A percentile compares a stretch with the other conserved stretches of the same genome.
phyloP scores from a whole-genome alignment of 2,113 vertebrate species.

The Forbesichthys agassizii region DNA sequence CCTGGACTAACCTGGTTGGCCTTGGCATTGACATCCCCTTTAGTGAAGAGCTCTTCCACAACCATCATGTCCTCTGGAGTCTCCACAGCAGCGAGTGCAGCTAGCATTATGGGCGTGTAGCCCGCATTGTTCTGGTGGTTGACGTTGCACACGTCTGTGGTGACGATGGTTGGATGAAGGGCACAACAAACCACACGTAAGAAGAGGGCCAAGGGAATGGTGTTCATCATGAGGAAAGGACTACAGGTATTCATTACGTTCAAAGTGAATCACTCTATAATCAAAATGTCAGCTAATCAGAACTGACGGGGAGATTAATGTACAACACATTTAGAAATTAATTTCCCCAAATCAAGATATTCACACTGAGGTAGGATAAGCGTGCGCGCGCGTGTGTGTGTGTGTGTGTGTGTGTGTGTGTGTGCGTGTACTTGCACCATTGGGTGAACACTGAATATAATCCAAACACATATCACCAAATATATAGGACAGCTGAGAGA shows the following conservation, averaged over 20 bases:
- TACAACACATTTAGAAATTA: too few species aligned
- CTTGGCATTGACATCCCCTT: slow-evolving; percentile 92
- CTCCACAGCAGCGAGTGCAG: slow-evolving; percentile 91
- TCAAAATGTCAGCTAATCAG: too few species aligned
- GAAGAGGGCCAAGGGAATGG: neutral
- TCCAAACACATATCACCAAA: too few species aligned
- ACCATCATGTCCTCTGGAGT: slow-evolving; percentile 87
- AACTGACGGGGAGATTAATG: too few species aligned
- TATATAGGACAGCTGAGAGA: too few species aligned
- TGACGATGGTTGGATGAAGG: slow-evolving; percentile 31
- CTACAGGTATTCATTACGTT: neutral
- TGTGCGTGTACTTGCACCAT: too few species aligned
- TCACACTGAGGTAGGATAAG: too few species aligned
- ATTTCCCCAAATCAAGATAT: too few species aligned
- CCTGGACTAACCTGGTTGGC: slow-evolving; percentile 87
- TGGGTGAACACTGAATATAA: too few species aligned
- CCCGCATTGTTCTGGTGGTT: slow-evolving; percentile 96
- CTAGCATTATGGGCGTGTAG: slow-evolving; percentile 97
- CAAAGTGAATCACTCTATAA: neutral
- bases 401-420: too few species aligned
- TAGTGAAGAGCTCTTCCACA: slow-evolving; percentile 88
- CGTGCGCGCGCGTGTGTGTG: too few species aligned
- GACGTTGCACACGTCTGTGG: slow-evolving; percentile 89
- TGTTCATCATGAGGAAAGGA: neutral
- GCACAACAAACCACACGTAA: neutral